Evolutionary conservation across 2,797 vertebrate genomes (phyloP).

Genomic region (Pipistrellus pygmaeus): DNA sequence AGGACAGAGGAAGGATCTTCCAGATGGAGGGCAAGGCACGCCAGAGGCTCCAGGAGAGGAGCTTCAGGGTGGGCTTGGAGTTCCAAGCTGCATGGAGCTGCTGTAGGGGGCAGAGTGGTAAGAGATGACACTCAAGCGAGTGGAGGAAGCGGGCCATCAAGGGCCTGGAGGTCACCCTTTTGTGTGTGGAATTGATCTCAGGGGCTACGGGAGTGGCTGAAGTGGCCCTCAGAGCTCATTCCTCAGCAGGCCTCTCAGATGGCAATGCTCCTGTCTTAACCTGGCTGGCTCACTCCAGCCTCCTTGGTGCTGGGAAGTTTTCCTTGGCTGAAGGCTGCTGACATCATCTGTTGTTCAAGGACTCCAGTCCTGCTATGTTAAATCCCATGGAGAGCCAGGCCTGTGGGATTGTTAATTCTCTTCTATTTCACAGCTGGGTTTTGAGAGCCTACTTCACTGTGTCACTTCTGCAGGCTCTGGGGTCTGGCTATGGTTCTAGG

Average conservation of each 20-base stretch:
- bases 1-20: not conserved
- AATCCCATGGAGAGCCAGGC: not conserved
- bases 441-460: not conserved
- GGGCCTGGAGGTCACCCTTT: not conserved
- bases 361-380: not conserved
- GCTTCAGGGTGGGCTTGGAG: accelerated
- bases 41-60: not conserved
- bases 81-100: not conserved
- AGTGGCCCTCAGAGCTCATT: not conserved
- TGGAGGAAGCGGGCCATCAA: not conserved
- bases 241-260: not conserved
- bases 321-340: not conserved
- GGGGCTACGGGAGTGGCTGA: not conserved
- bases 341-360: not conserved
- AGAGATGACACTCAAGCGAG: not conserved
- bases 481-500: not conserved
- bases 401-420: not conserved
- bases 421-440: not conserved
- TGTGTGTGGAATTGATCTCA: not conserved
- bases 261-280: no score
- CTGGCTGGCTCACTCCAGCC: not conserved
- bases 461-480: not conserved
- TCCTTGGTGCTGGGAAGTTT: not conserved
- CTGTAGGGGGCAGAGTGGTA: not conserved
- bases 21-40: not conserved